phyloP scores from a whole-genome alignment of 2,113 vertebrate genomes.

The Myotis yumanensis region DNA sequence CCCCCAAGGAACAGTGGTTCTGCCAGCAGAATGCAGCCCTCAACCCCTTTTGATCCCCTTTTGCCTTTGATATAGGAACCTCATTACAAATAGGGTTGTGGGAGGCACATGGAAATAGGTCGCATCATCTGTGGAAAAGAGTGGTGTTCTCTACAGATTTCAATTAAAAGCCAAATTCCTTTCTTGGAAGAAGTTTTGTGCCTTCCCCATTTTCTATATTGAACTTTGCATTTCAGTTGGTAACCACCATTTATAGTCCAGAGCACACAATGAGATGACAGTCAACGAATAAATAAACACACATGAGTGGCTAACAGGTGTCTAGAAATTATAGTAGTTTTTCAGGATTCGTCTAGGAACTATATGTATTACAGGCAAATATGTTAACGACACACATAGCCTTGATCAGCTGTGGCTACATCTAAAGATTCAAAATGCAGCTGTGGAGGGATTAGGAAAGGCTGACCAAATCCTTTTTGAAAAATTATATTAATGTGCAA shows the following conservation, averaged over 20 bases:
- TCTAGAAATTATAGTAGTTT: background rate
- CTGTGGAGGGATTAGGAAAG: background rate
- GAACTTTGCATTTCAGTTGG: background rate
- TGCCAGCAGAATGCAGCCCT: background rate
- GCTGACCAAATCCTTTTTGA: background rate
- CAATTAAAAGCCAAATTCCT: background rate
- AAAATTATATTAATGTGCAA: background rate
- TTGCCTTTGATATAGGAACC: background rate
- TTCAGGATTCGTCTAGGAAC: background rate
- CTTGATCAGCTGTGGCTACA: background rate
- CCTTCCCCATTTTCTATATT: background rate
- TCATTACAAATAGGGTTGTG: background rate
- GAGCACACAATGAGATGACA: background rate
- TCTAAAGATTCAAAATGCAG: background rate
- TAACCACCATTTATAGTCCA: background rate
- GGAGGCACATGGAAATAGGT: background rate
- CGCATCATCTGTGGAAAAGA: background rate
- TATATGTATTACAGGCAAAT: background rate
- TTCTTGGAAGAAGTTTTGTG: background rate
- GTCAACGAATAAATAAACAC: background rate
- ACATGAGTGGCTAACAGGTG: background rate
- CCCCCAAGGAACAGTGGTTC: background rate
- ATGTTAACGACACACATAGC: background rate
- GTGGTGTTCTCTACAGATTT: background rate
- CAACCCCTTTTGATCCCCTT: background rate